Conservation (phyloP, 2,888 invertebrate genomes). For the Philereme transversata region DNA sequence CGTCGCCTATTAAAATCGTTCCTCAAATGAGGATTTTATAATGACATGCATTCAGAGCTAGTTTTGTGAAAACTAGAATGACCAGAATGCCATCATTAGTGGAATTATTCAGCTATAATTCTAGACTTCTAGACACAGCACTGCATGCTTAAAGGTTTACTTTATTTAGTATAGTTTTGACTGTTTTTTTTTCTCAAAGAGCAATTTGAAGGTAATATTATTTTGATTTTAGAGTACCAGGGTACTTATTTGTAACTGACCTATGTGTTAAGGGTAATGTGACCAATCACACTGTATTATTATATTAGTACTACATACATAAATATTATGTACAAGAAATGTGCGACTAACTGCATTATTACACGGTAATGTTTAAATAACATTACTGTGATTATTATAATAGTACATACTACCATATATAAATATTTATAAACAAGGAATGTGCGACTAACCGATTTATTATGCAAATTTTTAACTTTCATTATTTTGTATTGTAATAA, state of each 20-base stretch:
- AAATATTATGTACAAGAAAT: no score
- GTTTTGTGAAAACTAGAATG: neutral
- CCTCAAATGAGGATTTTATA: slow-evolving; percentile 70
- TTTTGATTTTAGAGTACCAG: neutral
- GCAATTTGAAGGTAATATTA: slow-evolving; percentile 27
- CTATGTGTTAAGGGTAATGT: no score
- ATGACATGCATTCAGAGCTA: slow-evolving; percentile 35
- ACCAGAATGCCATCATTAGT: neutral
- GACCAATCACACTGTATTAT: no score
- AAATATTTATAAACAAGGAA: no score
- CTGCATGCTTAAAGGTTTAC: slow-evolving; percentile 18
- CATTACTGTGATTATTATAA: no score
- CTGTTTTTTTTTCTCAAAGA: slow-evolving; percentile 17
- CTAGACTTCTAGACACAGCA: slow-evolving; percentile 1
- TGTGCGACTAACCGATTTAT: no score
- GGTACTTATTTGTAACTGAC: slow-evolving; percentile 49
- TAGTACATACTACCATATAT: no score
- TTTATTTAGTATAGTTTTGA: slow-evolving; percentile 25
- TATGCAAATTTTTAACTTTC: neutral
- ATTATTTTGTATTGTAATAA: neutral
- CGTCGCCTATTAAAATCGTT: slow-evolving; percentile 68
- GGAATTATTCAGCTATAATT: no score
- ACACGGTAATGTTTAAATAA: no score
- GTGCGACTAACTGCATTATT: no score
- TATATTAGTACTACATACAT: neutral